Conservation (phyloP, 2,113 vertebrate species). For the Puntigrus tetrazona region DNA sequence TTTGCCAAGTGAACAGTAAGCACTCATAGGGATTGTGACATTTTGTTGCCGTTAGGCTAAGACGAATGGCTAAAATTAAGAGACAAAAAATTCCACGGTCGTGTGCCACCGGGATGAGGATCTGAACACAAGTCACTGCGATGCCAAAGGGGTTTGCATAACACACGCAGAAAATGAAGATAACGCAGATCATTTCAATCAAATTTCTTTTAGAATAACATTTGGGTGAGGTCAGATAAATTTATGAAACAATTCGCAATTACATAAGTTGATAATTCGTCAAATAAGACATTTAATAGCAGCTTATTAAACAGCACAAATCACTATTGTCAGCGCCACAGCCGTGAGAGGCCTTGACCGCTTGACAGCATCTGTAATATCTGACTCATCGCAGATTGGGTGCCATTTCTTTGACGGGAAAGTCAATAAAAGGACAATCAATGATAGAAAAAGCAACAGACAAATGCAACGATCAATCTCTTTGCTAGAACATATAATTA, state of each 20-base stretch:
- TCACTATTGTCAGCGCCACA: background rate
- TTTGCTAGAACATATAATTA: background rate
- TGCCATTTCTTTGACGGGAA: background rate
- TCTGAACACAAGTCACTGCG: constrained; percentile 8
- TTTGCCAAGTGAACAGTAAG: constrained; percentile 24
- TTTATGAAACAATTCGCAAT: too few relatives aligned
- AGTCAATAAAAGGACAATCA: background rate
- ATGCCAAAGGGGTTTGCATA: background rate
- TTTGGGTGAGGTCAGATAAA: background rate
- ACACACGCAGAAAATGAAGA: background rate
- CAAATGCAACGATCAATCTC: background rate
- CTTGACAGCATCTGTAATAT: constrained; percentile 8
- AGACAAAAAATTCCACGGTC: background rate
- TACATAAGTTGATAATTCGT: background rate
- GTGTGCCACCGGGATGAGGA: constrained; percentile 3
- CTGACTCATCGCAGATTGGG: background rate
- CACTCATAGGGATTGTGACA: constrained; percentile 23
- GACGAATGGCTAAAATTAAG: constrained; percentile 33
- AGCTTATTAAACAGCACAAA: background rate
- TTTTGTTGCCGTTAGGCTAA: constrained; percentile 14
- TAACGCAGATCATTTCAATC: background rate
- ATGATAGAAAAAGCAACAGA: background rate
- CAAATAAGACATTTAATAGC: background rate
- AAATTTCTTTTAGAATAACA: background rate
- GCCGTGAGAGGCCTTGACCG: background rate